Conservation (phyloP, 1,140 invertebrate species). For the Oncopeltus fasciatus region DNA sequence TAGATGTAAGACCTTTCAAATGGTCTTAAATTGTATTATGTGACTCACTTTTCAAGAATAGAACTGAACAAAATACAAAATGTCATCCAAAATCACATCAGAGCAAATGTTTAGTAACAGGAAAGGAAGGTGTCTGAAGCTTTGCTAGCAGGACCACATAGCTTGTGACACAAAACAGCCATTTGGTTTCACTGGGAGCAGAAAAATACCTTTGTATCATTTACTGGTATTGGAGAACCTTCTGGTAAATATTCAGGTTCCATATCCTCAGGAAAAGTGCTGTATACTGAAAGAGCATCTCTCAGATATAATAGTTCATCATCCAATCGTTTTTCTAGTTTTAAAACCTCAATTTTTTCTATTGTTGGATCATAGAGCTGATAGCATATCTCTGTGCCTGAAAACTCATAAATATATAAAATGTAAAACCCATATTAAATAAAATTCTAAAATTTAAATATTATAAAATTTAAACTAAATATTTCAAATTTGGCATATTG, state of each 20-base stretch:
- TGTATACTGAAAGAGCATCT: constrained; percentile 85
- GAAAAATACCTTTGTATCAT: constrained; percentile 57
- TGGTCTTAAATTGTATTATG: too few relatives aligned
- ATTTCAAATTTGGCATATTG: too few relatives aligned
- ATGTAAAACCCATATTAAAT: not conserved
- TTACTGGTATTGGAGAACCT: constrained; percentile 68
- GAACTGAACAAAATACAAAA: too few relatives aligned
- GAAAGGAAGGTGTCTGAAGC: too few relatives aligned
- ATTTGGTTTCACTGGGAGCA: too few relatives aligned
- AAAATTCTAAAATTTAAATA: not conserved
- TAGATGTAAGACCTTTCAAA: too few relatives aligned
- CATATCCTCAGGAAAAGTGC: constrained; percentile 87
- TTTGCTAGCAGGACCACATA: too few relatives aligned
- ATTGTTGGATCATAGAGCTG: constrained; percentile 90
- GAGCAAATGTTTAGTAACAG: too few relatives aligned
- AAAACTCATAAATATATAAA: constrained; percentile 20
- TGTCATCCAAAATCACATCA: too few relatives aligned
- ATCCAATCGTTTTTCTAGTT: constrained; percentile 87
- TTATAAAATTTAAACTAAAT: not conserved
- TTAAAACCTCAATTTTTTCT: constrained; percentile 73
- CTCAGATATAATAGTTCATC: constrained; percentile 77
- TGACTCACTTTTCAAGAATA: too few relatives aligned
- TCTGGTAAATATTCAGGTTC: constrained; percentile 64
- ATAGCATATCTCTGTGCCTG: constrained; percentile 75
- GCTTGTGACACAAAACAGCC: too few relatives aligned